Conservation (phyloP, 2,113 vertebrate species). For the Cinclus cinclus region DNA sequence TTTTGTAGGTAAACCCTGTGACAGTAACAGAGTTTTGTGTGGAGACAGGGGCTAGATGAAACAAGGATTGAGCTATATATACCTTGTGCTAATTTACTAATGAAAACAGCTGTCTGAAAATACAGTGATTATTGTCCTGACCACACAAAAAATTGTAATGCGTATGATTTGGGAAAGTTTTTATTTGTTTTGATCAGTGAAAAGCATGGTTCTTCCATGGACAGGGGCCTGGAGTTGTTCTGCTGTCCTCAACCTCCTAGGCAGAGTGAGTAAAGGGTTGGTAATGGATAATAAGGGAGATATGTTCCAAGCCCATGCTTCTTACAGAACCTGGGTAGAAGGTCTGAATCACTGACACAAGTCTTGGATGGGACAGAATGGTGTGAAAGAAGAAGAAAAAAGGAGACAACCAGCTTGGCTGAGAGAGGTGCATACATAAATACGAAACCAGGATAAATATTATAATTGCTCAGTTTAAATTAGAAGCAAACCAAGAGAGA, state of each 20-base stretch:
- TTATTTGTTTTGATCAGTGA: neutral
- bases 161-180: neutral
- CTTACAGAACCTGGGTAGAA: neutral
- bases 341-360: neutral
- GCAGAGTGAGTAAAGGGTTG: neutral
- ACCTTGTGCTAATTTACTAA: neutral
- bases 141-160: neutral
- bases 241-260: neutral
- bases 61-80: neutral
- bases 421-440: neutral
- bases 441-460: neutral
- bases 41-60: neutral
- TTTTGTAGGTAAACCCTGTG: neutral
- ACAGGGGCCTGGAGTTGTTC: neutral
- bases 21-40: neutral
- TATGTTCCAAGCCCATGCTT: rapidly evolving
- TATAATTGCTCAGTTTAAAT: neutral
- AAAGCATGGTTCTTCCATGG: neutral
- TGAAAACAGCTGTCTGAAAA: neutral
- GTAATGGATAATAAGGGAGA: neutral
- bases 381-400: neutral
- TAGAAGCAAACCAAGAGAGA: neutral
- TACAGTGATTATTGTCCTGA: neutral
- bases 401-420: neutral
- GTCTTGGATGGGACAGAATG: neutral